These are phyloP conservation scores for Propithecus perrieri DNA, from an alignment of 2,797 vertebrate genomes.

Conservation along the genomic window DNA sequence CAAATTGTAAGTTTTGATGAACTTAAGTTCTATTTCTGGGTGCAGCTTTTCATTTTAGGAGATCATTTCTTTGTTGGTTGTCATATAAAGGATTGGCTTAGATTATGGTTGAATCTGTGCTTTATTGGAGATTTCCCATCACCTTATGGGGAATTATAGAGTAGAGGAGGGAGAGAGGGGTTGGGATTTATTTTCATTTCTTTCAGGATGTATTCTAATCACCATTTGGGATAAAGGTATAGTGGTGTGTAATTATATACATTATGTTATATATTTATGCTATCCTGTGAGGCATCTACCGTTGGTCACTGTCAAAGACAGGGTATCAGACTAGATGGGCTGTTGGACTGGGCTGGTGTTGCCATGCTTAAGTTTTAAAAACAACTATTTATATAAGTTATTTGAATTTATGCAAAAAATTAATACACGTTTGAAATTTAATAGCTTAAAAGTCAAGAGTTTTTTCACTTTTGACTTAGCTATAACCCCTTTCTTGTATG, in stretches of 20 bases:
- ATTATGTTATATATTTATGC: slow-evolving; percentile 31
- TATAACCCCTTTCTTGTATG: neutral
- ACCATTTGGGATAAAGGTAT: slow-evolving; percentile 32
- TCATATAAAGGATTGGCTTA: neutral
- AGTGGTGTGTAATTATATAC: neutral
- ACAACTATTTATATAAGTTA: slow-evolving; percentile 39
- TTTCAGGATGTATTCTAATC: slow-evolving; percentile 34
- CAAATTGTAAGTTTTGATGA: slow-evolving; percentile 39
- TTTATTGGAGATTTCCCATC: slow-evolving; percentile 29
- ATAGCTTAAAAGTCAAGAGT: neutral
- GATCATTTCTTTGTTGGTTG: slow-evolving; percentile 40
- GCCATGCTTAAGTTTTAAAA: neutral
- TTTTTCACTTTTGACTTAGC: slow-evolving; percentile 1
- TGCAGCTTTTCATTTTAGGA: slow-evolving; percentile 35
- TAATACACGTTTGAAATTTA: slow-evolving; percentile 48
- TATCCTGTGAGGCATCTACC: neutral
- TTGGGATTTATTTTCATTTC: slow-evolving; percentile 58
- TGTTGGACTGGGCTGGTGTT: neutral
- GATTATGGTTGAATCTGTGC: neutral
- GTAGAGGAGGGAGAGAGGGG: neutral
- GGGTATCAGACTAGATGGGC: neutral
- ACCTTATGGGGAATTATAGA: slow-evolving; percentile 51
- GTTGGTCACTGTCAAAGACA: slow-evolving; percentile 29
- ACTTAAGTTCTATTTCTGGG: neutral
- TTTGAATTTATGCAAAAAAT: slow-evolving; percentile 57